Conservation (phyloP, 2,888 invertebrate genomes). For the Leucania comma region DNA sequence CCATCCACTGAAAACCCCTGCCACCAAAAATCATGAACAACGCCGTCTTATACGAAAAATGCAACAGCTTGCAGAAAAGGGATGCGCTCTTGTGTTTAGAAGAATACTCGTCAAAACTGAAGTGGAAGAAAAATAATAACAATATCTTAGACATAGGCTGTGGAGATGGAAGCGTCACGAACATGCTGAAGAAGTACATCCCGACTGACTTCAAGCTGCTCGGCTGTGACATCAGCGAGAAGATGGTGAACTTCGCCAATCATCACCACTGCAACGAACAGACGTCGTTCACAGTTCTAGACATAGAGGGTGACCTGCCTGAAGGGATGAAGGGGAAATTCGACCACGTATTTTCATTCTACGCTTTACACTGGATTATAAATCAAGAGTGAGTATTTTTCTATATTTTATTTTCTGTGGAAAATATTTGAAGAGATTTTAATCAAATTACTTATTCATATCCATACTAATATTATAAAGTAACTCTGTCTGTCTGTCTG, state of each 20-base stretch:
- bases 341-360: conserved; percentile 94
- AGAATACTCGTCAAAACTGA: conserved; percentile 90
- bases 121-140: conserved; percentile 86
- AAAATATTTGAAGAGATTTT: not conserved
- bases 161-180: conserved; percentile 93
- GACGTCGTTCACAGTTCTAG: conserved; percentile 88
- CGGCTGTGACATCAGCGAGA: conserved; percentile 93
- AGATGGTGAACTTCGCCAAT: conserved; percentile 93
- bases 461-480: too few relatives aligned
- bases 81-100: conserved; percentile 88
- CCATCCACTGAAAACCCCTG: conserved; percentile 6
- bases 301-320: conserved; percentile 90
- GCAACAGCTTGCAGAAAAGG: conserved; percentile 92
- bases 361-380: conserved; percentile 94
- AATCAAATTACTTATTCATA: too few relatives aligned
- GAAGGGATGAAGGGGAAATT: conserved; percentile 87
- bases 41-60: conserved; percentile 92
- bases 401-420: not conserved
- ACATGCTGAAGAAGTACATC: conserved; percentile 91
- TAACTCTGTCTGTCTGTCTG: too few relatives aligned
- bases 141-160: conserved; percentile 93
- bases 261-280: conserved; percentile 83
- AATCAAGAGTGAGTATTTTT: conserved; percentile 91
- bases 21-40: conserved; percentile 85
- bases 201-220: conserved; percentile 88